A percentile compares a stretch with the other conserved stretches of the same genome.
Evolutionary conservation across 2,888 invertebrate species (phyloP).

Genomic region (Operophtera brumata): DNA sequence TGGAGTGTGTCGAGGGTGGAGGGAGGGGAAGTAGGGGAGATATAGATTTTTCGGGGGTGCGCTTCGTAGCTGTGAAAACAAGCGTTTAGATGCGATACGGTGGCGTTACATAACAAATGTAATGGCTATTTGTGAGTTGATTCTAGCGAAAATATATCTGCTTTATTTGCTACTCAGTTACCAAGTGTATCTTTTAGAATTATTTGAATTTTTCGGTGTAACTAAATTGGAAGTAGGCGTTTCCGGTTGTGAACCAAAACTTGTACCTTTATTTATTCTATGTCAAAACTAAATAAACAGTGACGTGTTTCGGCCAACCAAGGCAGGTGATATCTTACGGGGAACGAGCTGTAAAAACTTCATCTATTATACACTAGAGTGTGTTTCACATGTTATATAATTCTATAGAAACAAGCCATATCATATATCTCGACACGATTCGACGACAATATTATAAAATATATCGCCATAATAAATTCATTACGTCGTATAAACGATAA

Average conservation of each 20-base stretch:
- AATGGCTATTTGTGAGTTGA: constrained; percentile 13
- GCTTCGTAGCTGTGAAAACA: constrained; percentile 56
- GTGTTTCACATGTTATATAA: constrained; percentile 8
- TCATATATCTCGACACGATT: constrained; percentile 17
- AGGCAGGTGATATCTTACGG: too few species aligned
- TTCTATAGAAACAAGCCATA: constrained; percentile 14
- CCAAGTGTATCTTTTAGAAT: too few species aligned
- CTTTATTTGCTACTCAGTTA: constrained; percentile 3
- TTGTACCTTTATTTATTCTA: too few species aligned
- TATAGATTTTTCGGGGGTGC: constrained; percentile 67
- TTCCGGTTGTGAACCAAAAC: too few species aligned
- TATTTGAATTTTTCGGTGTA: too few species aligned
- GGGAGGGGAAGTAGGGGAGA: constrained; percentile 35
- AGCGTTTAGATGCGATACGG: constrained; percentile 57
- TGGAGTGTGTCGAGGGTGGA: constrained; percentile 44
- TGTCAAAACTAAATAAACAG: too few species aligned
- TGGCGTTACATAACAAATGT: constrained; percentile 28
- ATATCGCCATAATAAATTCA: constrained; percentile 39
- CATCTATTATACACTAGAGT: constrained; percentile 5
- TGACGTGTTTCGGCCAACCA: too few species aligned
- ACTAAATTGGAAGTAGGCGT: too few species aligned
- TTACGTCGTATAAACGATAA: constrained; percentile 36
- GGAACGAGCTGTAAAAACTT: too few species aligned
- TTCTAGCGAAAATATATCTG: constrained; percentile 3
- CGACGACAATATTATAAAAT: constrained; percentile 25